phyloP scores from a whole-genome alignment of 2,113 vertebrate species.

The Nesogale talazaci region DNA sequence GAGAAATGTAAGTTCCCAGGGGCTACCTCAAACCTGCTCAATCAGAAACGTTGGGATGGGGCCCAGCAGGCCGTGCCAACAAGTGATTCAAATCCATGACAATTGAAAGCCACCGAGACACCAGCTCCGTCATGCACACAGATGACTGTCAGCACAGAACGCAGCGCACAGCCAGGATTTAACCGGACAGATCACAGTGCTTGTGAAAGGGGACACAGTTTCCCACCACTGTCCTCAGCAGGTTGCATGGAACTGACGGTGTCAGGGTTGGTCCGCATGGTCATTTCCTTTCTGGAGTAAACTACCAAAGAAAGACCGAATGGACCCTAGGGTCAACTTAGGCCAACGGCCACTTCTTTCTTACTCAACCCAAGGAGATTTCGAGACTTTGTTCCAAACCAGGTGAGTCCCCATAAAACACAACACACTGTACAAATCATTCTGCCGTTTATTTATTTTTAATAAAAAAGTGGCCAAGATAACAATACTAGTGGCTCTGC shows the following conservation, averaged over 20 bases:
- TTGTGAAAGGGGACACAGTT: no score
- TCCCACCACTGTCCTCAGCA: no score
- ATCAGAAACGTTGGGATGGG: neutral
- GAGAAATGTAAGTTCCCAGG: neutral
- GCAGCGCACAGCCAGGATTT: neutral
- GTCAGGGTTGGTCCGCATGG: fast-evolving
- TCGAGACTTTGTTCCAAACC: neutral
- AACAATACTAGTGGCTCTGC: constrained; percentile 59
- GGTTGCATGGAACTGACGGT: neutral
- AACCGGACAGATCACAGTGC: neutral
- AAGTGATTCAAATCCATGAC: neutral
- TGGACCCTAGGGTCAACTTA: fast-evolving
- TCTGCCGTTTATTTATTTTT: constrained; percentile 75
- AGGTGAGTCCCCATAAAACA: neutral
- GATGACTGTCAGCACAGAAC: neutral
- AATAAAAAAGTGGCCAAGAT: constrained; percentile 74
- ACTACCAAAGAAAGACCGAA: neutral
- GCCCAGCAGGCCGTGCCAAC: neutral
- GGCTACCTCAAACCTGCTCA: neutral
- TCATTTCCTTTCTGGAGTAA: neutral
- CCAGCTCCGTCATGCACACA: neutral
- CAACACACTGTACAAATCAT: constrained; percentile 27
- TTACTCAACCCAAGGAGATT: neutral
- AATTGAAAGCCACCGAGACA: neutral
- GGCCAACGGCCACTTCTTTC: fast-evolving